Evolutionary conservation across 2,797 vertebrate genomes (phyloP).

Genomic region (Sebastes alutus): DNA sequence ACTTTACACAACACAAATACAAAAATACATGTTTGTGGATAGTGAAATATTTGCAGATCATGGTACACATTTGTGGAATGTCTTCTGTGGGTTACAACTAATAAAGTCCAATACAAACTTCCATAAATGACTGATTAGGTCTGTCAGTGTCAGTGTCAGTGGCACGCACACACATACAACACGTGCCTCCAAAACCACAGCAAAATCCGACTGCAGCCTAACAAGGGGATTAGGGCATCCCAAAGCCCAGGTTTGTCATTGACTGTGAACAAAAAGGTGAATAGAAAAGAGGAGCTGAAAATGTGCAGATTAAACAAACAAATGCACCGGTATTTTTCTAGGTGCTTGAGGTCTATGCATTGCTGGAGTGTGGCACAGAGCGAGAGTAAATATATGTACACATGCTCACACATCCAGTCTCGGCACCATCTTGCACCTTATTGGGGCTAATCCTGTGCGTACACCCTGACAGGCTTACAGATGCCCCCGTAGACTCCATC

Average conservation of each 20-base stretch:
- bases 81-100: too few relatives aligned
- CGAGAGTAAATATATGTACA: slow-evolving; percentile 38
- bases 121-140: neutral
- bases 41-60: too few relatives aligned
- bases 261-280: slow-evolving; percentile 39
- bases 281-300: slow-evolving; percentile 18
- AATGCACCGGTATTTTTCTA: slow-evolving; percentile 13
- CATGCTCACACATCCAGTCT: slow-evolving; percentile 33
- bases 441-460: slow-evolving; percentile 59
- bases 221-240: slow-evolving; percentile 43
- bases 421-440: slow-evolving; percentile 47
- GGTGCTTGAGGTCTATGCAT: slow-evolving; percentile 24
- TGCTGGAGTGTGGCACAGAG: slow-evolving; percentile 15
- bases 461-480: slow-evolving; percentile 51
- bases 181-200: slow-evolving; percentile 2
- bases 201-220: slow-evolving; percentile 27
- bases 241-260: slow-evolving; percentile 27
- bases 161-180: neutral
- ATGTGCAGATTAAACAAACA: slow-evolving; percentile 42
- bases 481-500: slow-evolving; percentile 44
- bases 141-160: too few relatives aligned
- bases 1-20: too few relatives aligned
- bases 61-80: too few relatives aligned
- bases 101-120: too few relatives aligned
- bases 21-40: too few relatives aligned